These are phyloP conservation scores for Trachurus trachurus DNA, from an alignment of 2,797 vertebrate genomes.

Conservation along the genomic window DNA sequence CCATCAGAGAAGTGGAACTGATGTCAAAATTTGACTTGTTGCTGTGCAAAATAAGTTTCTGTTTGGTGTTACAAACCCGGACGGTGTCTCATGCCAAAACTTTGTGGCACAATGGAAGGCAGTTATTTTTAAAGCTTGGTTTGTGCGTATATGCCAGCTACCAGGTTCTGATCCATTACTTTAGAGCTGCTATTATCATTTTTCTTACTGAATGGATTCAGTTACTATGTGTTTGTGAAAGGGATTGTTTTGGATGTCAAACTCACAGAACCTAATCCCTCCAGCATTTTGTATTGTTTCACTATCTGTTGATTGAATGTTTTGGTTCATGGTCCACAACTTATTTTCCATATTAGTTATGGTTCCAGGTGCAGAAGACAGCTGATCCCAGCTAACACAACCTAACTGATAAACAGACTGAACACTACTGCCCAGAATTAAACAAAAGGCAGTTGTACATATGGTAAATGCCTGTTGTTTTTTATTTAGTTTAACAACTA, in stretches of 20 bases:
- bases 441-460: background rate
- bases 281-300: background rate
- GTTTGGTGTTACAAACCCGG: background rate
- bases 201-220: background rate
- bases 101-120: background rate
- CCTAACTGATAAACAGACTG: background rate
- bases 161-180: background rate
- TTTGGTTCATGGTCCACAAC: background rate
- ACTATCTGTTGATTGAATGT: background rate
- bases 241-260: background rate
- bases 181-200: background rate
- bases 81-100: background rate
- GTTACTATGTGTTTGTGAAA: background rate
- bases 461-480: no score
- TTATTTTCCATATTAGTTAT: background rate
- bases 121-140: constrained; percentile 1
- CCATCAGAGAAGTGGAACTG: background rate
- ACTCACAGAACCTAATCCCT: background rate
- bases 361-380: background rate
- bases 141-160: background rate
- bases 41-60: background rate
- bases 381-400: background rate
- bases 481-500: no score
- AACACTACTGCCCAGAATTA: background rate
- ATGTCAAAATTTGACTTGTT: background rate